phyloP scores from a whole-genome alignment of 1,140 invertebrate species.

The Trichonephila clavipes region DNA sequence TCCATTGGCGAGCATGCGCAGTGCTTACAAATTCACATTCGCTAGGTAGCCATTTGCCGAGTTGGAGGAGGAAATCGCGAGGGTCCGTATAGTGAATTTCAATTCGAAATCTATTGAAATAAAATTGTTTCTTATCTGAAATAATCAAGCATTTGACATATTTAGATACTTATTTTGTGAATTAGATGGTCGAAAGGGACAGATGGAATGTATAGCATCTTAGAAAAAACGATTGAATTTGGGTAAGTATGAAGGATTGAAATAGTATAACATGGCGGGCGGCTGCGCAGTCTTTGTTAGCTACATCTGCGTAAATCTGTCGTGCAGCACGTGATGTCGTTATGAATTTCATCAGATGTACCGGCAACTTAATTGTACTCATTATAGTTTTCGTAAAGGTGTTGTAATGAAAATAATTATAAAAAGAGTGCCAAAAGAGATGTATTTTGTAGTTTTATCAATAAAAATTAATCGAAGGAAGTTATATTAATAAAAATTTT shows the following conservation, averaged over 20 bases:
- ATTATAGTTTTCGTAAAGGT: background rate
- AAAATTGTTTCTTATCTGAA: background rate
- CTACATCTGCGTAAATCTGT: constrained; percentile 65
- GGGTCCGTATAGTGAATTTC: background rate
- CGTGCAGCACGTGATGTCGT: constrained; percentile 67
- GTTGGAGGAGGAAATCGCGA: constrained; percentile 8
- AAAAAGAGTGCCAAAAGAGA: no score
- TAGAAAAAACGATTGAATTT: constrained; percentile 71
- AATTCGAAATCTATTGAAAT: background rate
- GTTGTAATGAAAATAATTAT: background rate
- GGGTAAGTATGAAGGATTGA: constrained; percentile 65
- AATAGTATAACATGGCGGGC: constrained; percentile 74
- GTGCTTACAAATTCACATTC: constrained; percentile 5
- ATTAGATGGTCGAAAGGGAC: constrained; percentile 41
- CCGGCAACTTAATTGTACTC: constrained; percentile 46
- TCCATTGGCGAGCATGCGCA: constrained; percentile 60
- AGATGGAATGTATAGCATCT: constrained; percentile 74
- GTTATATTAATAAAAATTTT: no score
- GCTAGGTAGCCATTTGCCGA: constrained; percentile 70
- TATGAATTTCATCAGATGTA: constrained; percentile 42
- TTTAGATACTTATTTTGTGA: constrained; percentile 1
- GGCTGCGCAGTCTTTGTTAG: constrained; percentile 76
- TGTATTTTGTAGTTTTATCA: no score
- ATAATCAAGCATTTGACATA: constrained; percentile 51
- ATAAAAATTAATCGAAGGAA: no score